Evolutionary conservation across 2,888 invertebrate species (phyloP), one percentile per base, ranked within the genome.

Genomic region (Rhimphoctona megacephalus): DNA sequence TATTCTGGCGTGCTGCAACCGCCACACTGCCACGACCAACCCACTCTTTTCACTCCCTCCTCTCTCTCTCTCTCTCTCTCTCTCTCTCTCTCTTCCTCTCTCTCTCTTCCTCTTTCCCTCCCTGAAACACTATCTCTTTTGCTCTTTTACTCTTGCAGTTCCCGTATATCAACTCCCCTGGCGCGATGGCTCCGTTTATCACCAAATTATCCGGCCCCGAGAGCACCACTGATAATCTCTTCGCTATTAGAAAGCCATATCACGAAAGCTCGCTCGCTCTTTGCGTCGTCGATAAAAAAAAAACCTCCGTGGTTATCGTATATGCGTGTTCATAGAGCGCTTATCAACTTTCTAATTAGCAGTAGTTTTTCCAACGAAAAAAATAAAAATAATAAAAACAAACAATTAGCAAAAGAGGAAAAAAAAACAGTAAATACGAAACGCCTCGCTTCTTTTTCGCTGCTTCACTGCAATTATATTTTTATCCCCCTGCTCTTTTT

Each of bases 171-270:
- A 82, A 82, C 70, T 52, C 54, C 69, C 70, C 64, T 69, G 57
- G 57, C 46, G 83, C 69, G 74, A 43, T 73, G 78, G 52, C 76
- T 86, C 76, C 81, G 78, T 79, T 83, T 81, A 81, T 81, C 78
- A 81, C 86, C 74, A 82, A 86, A 86, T 84, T 82, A 86, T 82
- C 84, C 86, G 66, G 54, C 69, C 81, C 79, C 64, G 49, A 79
- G 76, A 73, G 78, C 81, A 66, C 36, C 80, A 25, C 81, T 78
- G 82, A 79, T 84, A 86, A 79, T 81, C 83, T 77, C 83, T 73
- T 54, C 43, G 84, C 76, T 86, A 79, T 84, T 79, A 74, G 79
- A 76, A 81, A 61, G 69, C 64, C 70, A 84, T 84, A 81, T n/a
- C 79, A 54, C 57, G 36, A 49, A 80, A 54, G 43, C 43, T 25